These are phyloP conservation scores for Hylaeus volcanicus DNA, from an alignment of 1,140 invertebrate species.

Conservation along the genomic window DNA sequence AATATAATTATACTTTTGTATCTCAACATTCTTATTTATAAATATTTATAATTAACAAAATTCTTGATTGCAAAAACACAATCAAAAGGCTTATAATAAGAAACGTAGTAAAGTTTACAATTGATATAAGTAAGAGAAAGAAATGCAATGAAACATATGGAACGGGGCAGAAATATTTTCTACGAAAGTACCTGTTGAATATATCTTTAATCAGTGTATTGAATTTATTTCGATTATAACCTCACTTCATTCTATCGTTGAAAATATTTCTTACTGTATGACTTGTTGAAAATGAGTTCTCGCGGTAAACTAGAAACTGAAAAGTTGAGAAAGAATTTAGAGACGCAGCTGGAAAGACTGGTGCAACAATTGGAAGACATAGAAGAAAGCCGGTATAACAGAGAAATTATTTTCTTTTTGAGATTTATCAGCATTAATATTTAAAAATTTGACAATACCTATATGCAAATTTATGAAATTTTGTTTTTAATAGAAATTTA, in stretches of 20 bases:
- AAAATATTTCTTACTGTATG: background rate
- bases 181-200: background rate
- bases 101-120: background rate
- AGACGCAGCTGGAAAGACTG: slow-evolving; percentile 87
- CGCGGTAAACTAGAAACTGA: slow-evolving; percentile 82
- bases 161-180: background rate
- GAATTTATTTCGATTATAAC: background rate
- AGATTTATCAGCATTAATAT: background rate
- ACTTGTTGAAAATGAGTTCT: slow-evolving; percentile 69
- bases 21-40: background rate
- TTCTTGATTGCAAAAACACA: background rate
- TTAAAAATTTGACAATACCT: slow-evolving; percentile 1
- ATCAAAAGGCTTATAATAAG: background rate
- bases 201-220: background rate
- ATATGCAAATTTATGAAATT: slow-evolving; percentile 8
- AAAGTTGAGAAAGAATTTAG: slow-evolving; percentile 85
- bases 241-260: background rate
- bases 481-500: slow-evolving; percentile 81
- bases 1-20: background rate
- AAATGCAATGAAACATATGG: background rate
- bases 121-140: background rate
- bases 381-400: slow-evolving; percentile 85
- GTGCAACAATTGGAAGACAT: slow-evolving; percentile 88
- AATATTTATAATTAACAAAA: background rate
- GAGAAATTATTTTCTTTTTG: background rate